phyloP scores from a whole-genome alignment of 1,140 invertebrate genomes.

The Bombus superbus region DNA sequence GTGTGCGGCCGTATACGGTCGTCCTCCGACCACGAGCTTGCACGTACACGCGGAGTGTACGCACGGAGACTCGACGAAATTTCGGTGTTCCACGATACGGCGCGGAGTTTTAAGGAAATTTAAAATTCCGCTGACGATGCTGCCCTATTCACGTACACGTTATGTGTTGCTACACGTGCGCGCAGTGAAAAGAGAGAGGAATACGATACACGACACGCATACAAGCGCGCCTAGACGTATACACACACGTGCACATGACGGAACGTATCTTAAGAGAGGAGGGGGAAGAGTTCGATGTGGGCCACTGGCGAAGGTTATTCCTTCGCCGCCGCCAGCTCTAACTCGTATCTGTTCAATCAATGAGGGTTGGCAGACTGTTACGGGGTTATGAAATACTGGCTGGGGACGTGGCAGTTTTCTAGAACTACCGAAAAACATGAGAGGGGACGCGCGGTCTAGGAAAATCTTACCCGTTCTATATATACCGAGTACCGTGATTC shows the following conservation, averaged over 20 bases:
- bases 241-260: too few species aligned
- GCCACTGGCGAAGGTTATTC: conserved; percentile 64
- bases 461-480: conserved; percentile 28
- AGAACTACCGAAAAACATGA: conserved; percentile 41
- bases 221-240: background rate
- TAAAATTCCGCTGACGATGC: conserved; percentile 71
- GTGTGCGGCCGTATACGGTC: background rate
- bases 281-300: conserved; percentile 27
- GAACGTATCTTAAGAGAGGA: conserved; percentile 37
- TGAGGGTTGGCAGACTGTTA: conserved; percentile 71
- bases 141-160: conserved; percentile 51
- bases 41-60: background rate
- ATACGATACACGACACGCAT: background rate
- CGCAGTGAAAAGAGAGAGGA: background rate
- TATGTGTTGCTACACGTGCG: conserved; percentile 37
- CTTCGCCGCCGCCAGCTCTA: conserved; percentile 42
- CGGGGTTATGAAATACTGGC: conserved; percentile 69
- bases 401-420: conserved; percentile 63
- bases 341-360: conserved; percentile 73
- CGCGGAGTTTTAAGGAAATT: conserved; percentile 65
- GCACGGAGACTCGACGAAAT: conserved; percentile 54
- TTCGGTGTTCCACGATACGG: conserved; percentile 48
- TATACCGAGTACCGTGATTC: conserved; percentile 39
- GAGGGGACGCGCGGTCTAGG: background rate
- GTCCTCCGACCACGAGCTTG: background rate